Conservation (phyloP, 2,888 invertebrate genomes). For the Troilus luridus region DNA sequence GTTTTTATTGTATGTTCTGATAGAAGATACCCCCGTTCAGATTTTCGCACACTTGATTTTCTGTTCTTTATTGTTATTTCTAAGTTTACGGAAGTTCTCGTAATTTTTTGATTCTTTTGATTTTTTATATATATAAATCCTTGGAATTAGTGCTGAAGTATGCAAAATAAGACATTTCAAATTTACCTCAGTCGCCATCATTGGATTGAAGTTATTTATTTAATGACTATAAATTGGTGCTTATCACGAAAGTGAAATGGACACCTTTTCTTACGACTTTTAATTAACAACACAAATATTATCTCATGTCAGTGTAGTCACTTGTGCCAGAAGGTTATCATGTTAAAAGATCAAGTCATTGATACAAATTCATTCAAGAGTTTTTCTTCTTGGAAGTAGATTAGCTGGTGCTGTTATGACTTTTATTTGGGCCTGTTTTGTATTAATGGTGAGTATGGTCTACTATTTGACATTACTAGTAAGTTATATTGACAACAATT, state of each 20-base stretch:
- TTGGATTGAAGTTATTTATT: slow-evolving; percentile 47
- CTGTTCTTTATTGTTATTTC: background rate
- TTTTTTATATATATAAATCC: background rate
- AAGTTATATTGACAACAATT: background rate
- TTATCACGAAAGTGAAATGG: slow-evolving; percentile 23
- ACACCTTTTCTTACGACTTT: slow-evolving; percentile 12
- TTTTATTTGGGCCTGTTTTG: slow-evolving; percentile 17
- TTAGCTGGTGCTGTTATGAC: slow-evolving; percentile 50
- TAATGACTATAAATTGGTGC: slow-evolving; percentile 44
- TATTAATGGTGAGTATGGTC: slow-evolving; percentile 42
- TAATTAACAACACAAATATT: background rate
- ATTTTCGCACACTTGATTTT: background rate
- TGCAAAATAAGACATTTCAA: slow-evolving; percentile 44
- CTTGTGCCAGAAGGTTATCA: slow-evolving; percentile 39
- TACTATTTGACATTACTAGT: background rate
- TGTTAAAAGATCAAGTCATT: slow-evolving; percentile 49
- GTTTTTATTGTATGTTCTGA: slow-evolving; percentile 51
- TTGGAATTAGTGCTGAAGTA: slow-evolving; percentile 48
- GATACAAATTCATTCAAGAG: slow-evolving; percentile 47
- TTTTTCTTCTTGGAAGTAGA: slow-evolving; percentile 36
- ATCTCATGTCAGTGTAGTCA: slow-evolving; percentile 45
- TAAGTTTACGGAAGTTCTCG: background rate
- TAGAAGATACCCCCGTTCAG: background rate
- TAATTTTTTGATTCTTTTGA: background rate
- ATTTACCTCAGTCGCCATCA: slow-evolving; percentile 58